Evolutionary conservation across 2,113 vertebrate species (phyloP).

Genomic region (Dipodomys ordii): DNA sequence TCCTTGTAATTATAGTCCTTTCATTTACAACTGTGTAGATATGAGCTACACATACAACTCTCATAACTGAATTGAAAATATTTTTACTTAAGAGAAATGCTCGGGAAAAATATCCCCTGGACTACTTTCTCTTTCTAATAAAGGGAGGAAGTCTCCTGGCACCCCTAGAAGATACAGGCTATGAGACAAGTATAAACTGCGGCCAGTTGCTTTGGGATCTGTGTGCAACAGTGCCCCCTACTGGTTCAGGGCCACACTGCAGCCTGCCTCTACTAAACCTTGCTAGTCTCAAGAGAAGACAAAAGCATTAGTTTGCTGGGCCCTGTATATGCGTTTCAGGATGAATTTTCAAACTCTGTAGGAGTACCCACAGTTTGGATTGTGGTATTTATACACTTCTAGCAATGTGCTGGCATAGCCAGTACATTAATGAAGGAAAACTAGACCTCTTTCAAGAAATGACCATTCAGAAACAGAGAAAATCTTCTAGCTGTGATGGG

Average conservation of each 20-base stretch:
- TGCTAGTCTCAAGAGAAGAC: not conserved
- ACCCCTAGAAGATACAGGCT: too few relatives aligned
- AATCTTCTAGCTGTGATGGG: not conserved
- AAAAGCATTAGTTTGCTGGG: not conserved
- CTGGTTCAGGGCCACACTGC: not conserved
- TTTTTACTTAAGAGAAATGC: not conserved
- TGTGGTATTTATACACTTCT: not conserved
- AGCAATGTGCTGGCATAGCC: not conserved
- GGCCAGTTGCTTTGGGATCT: not conserved
- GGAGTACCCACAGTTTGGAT: not conserved
- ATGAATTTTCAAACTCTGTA: not conserved
- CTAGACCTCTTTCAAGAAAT: not conserved
- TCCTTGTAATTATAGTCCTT: not conserved
- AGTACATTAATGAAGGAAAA: not conserved
- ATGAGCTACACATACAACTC: not conserved
- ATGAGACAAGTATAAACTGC: not conserved
- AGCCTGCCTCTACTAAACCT: not conserved
- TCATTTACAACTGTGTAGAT: not conserved
- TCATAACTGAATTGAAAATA: conserved; percentile 15
- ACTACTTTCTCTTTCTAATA: not conserved
- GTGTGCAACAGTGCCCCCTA: not conserved
- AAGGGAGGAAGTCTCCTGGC: not conserved
- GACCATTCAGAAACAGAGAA: conserved; percentile 2
- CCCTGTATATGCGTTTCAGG: not conserved
- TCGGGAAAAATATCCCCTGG: not conserved